These are phyloP conservation scores for Tokudaia muenninki DNA, from an alignment of 2,797 vertebrate genomes.

Conservation along the genomic window DNA sequence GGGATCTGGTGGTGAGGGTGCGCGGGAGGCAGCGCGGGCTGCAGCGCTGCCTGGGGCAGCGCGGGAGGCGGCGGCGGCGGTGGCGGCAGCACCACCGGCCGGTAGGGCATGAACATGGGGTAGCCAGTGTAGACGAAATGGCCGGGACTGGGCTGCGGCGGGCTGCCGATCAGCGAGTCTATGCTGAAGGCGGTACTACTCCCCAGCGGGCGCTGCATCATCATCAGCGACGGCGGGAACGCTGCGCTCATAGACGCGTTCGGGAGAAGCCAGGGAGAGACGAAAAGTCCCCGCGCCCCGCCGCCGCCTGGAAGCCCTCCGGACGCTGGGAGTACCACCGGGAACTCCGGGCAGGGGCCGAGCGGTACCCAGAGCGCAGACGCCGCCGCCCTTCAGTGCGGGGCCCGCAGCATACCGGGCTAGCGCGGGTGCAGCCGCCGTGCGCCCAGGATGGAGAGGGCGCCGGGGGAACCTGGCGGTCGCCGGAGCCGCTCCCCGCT, in stretches of 20 bases:
- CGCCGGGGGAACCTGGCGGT: constrained; percentile 21
- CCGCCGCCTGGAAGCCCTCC: constrained; percentile 71
- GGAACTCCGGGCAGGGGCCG: not conserved
- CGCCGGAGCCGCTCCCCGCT: not conserved
- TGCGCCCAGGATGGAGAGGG: constrained; percentile 27
- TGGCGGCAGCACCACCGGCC: constrained; percentile 96
- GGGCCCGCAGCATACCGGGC: constrained; percentile 62
- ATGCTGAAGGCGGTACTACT: constrained; percentile 97
- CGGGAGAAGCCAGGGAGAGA: constrained; percentile 69
- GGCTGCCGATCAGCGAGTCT: constrained; percentile 96
- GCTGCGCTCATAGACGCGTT: constrained; percentile 94
- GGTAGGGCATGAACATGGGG: constrained; percentile 98
- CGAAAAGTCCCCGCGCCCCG: constrained; percentile 63
- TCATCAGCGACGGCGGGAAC: constrained; percentile 94
- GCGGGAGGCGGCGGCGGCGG: constrained; percentile 93
- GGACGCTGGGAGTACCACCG: constrained; percentile 53
- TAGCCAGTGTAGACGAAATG: constrained; percentile 97
- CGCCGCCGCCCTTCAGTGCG: constrained; percentile 63
- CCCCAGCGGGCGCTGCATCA: constrained; percentile 98
- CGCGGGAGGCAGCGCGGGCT: constrained; percentile 90
- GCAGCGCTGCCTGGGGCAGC: constrained; percentile 89
- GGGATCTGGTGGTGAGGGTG: constrained; percentile 94
- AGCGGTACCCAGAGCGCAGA: not conserved
- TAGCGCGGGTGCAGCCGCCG: not conserved
- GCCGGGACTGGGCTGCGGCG: constrained; percentile 94